These are phyloP conservation scores for Pardosa pseudoannulata DNA, from an alignment of 2,888 invertebrate genomes.

Conservation along the genomic window DNA sequence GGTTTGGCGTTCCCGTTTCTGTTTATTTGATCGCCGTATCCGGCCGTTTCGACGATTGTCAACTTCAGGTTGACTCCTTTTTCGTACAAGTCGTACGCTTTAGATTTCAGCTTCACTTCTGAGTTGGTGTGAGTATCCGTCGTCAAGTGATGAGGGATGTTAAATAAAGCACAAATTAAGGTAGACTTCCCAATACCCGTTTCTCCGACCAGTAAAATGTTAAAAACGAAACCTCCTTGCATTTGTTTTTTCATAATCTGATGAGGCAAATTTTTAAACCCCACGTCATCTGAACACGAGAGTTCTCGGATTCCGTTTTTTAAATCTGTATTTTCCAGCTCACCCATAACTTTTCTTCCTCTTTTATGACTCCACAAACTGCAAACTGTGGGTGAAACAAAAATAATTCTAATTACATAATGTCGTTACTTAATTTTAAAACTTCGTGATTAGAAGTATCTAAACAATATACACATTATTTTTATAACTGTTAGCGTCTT, in stretches of 20 bases:
- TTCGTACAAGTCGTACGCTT: constrained; percentile 87
- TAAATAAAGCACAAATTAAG: constrained; percentile 80
- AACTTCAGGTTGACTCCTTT: constrained; percentile 93
- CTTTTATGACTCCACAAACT: too few relatives aligned
- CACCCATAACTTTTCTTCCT: neutral
- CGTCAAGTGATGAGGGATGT: constrained; percentile 79
- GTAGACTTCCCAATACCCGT: constrained; percentile 81
- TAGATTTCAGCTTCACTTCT: constrained; percentile 79
- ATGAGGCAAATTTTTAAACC: constrained; percentile 98
- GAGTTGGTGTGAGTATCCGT: constrained; percentile 79
- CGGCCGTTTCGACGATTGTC: constrained; percentile 97
- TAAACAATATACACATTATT: too few relatives aligned
- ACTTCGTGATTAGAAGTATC: too few relatives aligned
- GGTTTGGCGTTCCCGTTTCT: constrained; percentile 98
- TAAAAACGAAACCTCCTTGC: constrained; percentile 98
- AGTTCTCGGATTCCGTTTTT: neutral
- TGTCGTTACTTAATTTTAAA: too few relatives aligned
- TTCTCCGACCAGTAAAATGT: constrained; percentile 94
- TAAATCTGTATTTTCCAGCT: neutral
- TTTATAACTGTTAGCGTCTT: too few relatives aligned
- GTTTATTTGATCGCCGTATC: constrained; percentile 99
- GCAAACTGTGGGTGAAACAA: too few relatives aligned
- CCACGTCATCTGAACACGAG: constrained; percentile 87
- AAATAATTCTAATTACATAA: too few relatives aligned
- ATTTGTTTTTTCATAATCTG: constrained; percentile 98